Percentiles rank a stretch among this genome's conserved stretches.
Conservation (phyloP, 2,113 vertebrate species). For the Cathartes aura region DNA sequence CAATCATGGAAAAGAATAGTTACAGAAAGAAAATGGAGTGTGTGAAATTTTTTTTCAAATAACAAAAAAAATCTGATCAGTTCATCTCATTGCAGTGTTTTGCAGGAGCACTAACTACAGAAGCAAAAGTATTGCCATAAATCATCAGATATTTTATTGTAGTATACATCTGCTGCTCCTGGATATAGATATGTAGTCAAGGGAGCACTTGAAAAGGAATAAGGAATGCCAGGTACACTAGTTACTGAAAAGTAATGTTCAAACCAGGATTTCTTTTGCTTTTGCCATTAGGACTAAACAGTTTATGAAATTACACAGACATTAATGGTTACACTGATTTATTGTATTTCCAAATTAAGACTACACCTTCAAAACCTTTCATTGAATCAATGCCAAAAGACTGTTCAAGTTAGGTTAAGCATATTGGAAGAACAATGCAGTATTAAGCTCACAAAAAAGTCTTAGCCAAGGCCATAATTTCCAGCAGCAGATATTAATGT, state of each 20-base stretch:
- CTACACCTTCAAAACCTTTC: neutral
- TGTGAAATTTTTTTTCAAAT: neutral
- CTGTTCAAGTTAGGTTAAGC: neutral
- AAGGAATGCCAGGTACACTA: neutral
- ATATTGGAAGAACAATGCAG: neutral
- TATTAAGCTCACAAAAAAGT: neutral
- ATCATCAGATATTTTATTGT: neutral
- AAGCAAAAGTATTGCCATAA: neutral
- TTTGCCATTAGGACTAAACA: neutral
- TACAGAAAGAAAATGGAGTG: neutral
- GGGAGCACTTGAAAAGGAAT: neutral
- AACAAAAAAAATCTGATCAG: neutral
- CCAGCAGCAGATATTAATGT: conserved; percentile 16
- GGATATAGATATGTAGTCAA: neutral
- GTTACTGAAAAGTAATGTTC: neutral
- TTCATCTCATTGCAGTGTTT: neutral
- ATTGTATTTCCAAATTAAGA: conserved; percentile 4
- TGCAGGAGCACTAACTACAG: neutral
- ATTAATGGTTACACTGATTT: neutral
- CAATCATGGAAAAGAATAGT: neutral
- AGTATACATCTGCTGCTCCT: conserved; percentile 5
- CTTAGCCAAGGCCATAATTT: neutral
- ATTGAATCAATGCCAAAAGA: neutral
- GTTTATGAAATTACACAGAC: neutral
- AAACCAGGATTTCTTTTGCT: conserved; percentile 20